Evolutionary conservation across 2,797 vertebrate genomes (phyloP), one percentile per base, ranked within the genome.

Genomic region (Sebastes hubbsi): DNA sequence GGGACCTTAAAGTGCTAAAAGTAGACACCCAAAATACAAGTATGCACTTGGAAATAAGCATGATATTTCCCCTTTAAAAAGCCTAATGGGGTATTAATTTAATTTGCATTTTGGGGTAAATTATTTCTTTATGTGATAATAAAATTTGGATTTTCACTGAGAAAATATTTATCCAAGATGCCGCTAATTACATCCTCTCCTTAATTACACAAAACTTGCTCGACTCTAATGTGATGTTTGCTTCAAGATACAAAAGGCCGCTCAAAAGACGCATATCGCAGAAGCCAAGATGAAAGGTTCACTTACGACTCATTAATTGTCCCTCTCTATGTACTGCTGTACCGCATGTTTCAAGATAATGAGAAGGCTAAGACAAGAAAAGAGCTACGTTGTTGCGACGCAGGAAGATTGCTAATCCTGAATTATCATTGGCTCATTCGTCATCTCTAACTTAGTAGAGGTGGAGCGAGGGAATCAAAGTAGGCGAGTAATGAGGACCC

Each of bases 401-500:
- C 70, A 61, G 75, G 69, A 61, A 79, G 62, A 82, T 75, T 75
- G 82, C 79, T 82, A 84, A 88, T 85, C 71, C 62, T 55, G 79
- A 86, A 80, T 93, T 84, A 85, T 85, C 79, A 86, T 71, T 42
- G 75, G 83, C 75, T 88, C 89, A 87, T 92, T 90, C 49, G 66
- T 93, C 88, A 89, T 82, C 69, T 75, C 83, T 34, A 87, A 90
- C 59, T 86, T 81, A 69, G 87, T 65, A 56, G 63, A 85, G 83
- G 86, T 78, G 82, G 85, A 87, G 80, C 12, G 20, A 42, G 63
- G 73, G 77, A 89, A 86, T 86, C 82, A 87, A 84, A 83, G 75
- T 72, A 83, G 76, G 60, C 71, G 81, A 75, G 81, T 93, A 95
- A 94, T 91, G 92, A 94, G 92, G 85, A 69, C 70, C 85, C 46